Conservation (phyloP, 2,888 invertebrate species). For the Lasioglossum oenotherae region DNA sequence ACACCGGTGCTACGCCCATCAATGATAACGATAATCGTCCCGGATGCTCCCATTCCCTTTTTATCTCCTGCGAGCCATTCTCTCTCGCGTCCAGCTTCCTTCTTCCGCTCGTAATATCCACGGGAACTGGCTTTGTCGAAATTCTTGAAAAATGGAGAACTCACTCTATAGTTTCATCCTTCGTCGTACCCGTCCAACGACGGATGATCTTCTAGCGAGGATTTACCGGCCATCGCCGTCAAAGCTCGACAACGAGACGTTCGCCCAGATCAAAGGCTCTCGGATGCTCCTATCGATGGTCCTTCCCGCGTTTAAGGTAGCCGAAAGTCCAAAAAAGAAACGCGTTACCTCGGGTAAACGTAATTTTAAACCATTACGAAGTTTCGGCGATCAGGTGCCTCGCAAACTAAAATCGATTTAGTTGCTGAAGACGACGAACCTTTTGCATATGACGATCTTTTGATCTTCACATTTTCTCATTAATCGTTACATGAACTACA, state of each 20-base stretch:
- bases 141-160: constrained; percentile 17
- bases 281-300: not conserved
- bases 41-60: constrained; percentile 43
- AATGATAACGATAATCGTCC: constrained; percentile 68
- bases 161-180: not conserved
- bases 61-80: constrained; percentile 42
- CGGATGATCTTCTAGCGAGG: constrained; percentile 34
- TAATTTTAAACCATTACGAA: not conserved
- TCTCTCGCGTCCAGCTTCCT: constrained; percentile 1
- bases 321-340: not conserved
- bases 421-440: not conserved
- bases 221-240: not conserved
- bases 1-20: constrained; percentile 41
- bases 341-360: not conserved
- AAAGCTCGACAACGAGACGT: constrained; percentile 37
- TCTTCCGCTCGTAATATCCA: not conserved
- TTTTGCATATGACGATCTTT: not conserved
- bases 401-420: not conserved
- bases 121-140: not conserved
- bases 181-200: not conserved
- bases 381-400: not conserved
- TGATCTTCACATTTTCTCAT: not conserved
- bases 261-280: constrained; percentile 29
- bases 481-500: not conserved
- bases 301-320: not conserved